These are phyloP conservation scores for Prolemur simus DNA, from an alignment of 2,113 vertebrate species.

Conservation along the genomic window DNA sequence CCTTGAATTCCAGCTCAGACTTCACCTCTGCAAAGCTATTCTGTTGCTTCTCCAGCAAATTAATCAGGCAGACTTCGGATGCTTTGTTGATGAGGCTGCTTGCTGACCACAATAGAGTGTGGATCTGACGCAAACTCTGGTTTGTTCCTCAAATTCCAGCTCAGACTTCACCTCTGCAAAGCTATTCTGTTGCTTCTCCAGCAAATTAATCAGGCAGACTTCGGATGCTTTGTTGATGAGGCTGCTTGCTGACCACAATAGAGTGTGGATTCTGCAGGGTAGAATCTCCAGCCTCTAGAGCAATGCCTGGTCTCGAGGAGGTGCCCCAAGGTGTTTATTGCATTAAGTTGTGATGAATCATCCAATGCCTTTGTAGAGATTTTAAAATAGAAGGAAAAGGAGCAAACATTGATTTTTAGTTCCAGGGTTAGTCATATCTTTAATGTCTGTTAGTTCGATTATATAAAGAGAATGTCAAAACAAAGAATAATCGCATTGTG, in stretches of 20 bases:
- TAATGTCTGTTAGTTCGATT: conserved; percentile 39
- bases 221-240: not conserved
- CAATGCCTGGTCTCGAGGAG: not conserved
- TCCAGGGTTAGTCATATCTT: conserved; percentile 7
- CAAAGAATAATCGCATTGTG: conserved; percentile 5
- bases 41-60: not conserved
- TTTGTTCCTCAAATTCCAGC: not conserved
- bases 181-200: not conserved
- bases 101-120: not conserved
- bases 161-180: not conserved
- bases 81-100: not conserved
- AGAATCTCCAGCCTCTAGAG: not conserved
- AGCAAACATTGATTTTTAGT: conserved; percentile 42
- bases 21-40: not conserved
- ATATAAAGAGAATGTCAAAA: conserved; percentile 51
- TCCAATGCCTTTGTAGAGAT: not conserved
- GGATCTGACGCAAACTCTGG: not conserved
- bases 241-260: not conserved
- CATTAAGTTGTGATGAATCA: conserved; percentile 8
- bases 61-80: not conserved
- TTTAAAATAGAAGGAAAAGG: not conserved
- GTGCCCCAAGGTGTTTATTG: not conserved
- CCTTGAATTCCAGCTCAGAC: not conserved
- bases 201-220: not conserved
- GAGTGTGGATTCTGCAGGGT: not conserved